These are phyloP conservation scores for Leptura quadrifasciata DNA, from an alignment of 2,888 invertebrate genomes.

Conservation along the genomic window DNA sequence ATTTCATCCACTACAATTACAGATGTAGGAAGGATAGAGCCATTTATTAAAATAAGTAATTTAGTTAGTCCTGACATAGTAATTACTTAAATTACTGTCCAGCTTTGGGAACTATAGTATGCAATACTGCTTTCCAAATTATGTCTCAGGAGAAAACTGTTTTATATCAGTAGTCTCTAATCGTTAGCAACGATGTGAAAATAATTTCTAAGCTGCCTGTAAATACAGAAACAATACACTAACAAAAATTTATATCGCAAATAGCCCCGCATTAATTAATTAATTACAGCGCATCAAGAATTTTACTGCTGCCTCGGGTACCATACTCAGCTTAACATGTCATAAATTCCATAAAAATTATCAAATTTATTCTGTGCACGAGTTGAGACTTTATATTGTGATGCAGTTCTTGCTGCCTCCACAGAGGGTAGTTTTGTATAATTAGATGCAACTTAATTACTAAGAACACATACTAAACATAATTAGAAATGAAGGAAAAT, in stretches of 20 bases:
- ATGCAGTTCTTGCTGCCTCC: background rate
- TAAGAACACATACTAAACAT: conserved; percentile 55
- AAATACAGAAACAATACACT: background rate
- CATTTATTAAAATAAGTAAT: background rate
- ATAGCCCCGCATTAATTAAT: conserved; percentile 7
- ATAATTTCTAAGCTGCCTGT: background rate
- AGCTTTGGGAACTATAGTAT: background rate
- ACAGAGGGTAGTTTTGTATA: conserved; percentile 44
- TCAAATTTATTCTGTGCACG: conserved; percentile 16
- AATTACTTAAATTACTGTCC: background rate
- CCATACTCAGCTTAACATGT: conserved; percentile 10
- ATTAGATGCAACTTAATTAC: conserved; percentile 57
- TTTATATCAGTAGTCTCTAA: background rate
- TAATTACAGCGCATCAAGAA: background rate
- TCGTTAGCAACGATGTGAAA: background rate
- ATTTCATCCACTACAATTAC: too few relatives aligned
- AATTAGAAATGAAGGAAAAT: conserved; percentile 57
- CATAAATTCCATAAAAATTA: conserved; percentile 19
- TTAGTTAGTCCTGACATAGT: background rate
- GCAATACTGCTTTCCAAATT: background rate
- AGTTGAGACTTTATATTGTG: conserved; percentile 1
- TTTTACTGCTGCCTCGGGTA: conserved; percentile 10
- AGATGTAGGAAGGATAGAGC: background rate
- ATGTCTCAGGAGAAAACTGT: background rate
- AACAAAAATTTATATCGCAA: background rate